Evolutionary conservation across 2,888 invertebrate genomes (phyloP), one percentile per base, ranked within the genome.

Genomic region (Aquatica leii): DNA sequence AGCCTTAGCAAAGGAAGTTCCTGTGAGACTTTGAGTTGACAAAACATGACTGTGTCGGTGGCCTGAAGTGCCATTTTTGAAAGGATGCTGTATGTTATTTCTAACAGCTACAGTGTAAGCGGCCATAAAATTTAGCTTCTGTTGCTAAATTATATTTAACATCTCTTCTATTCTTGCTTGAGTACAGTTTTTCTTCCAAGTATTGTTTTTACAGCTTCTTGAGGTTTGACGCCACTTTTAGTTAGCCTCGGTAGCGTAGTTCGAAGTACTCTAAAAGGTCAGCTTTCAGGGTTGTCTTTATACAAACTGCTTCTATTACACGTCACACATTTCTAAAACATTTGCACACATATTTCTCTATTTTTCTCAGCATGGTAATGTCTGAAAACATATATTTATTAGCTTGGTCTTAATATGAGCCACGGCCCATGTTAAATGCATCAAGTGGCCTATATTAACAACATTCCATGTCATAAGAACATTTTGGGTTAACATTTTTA

Each of bases 251-350:
- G 53, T 15, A 59, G 37, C 1, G 59, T 53, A 5, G 34, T 17
- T 3, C 37, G 21, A 18, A 48, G 52, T 3, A 59, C 37, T 20
- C 14, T 37, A 31, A 43, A 59, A 17, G 12, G 34, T 46, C 52
- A 34, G 59, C 53, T 17, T 40, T 53, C n/a, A 37, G 20, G 9
- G 17, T 34, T 14, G 14, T 18, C 0, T 37, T 17, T 18, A 51
- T 18, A 12, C 51, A 0, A 0, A 50, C 41, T 3, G 41, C 40
- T 20, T 1, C 11, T 12, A 58, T 40, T 1, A 18, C 51, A n/a
- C 37, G 12, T 20, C 8, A 20, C 58, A 51, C 51, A 9, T 18
- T 49, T 14, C 48, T 52, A n/a, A n/a, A 14, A 24, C 46, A 17
- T 31, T 35, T 17, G 8, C 17, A n/a, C n/a, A n/a, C n/a, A n/a